Conservation (phyloP, 2,113 vertebrate genomes). For the Tetrax tetrax region DNA sequence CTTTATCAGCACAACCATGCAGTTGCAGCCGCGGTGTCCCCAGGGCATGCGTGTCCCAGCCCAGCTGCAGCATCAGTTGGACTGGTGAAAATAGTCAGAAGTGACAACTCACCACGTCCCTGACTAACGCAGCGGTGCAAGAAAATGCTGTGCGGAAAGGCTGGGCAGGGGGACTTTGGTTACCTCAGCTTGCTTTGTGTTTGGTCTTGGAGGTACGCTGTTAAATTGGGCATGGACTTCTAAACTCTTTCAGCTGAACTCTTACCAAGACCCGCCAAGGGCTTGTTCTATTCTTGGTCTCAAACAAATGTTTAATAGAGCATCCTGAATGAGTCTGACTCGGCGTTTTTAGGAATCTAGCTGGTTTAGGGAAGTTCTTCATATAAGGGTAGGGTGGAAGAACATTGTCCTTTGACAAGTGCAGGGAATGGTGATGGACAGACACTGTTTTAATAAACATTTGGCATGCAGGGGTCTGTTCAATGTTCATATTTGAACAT, state of each 20-base stretch:
- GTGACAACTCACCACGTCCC: neutral
- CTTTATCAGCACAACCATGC: neutral
- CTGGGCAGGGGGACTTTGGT: neutral
- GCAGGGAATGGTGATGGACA: neutral
- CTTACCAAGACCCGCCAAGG: neutral
- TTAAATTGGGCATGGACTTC: neutral
- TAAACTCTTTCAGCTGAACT: neutral
- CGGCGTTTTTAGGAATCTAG: neutral
- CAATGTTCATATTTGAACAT: neutral
- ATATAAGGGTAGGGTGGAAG: neutral
- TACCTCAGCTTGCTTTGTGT: neutral
- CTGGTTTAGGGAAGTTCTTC: neutral
- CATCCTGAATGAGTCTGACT: neutral
- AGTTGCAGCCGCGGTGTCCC: accelerated
- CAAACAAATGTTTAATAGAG: neutral
- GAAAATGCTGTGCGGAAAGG: neutral
- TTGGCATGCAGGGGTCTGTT: neutral
- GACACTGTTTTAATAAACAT: neutral
- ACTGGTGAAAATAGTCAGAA: neutral
- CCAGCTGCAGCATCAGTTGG: neutral
- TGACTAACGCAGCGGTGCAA: neutral
- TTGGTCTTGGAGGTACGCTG: accelerated
- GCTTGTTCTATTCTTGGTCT: neutral
- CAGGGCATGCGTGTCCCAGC: accelerated
- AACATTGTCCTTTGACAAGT: neutral